These are phyloP conservation scores for Drosophila affinis DNA, from an alignment of 2,888 invertebrate genomes.

Conservation along the genomic window DNA sequence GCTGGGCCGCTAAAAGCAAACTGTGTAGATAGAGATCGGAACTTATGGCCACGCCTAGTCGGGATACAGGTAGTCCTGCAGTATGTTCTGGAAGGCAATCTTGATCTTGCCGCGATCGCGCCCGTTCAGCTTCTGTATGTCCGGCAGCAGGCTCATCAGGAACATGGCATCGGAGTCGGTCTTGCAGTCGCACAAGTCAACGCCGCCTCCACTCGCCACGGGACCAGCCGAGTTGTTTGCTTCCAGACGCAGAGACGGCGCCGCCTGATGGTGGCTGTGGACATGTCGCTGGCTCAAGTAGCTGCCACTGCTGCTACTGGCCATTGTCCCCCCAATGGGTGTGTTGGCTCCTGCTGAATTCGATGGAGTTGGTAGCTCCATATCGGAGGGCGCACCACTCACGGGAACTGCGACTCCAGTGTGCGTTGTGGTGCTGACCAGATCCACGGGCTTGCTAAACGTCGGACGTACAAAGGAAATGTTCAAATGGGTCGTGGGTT, in stretches of 20 bases:
- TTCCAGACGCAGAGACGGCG: conserved; percentile 55
- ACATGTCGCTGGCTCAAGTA: conserved; percentile 58
- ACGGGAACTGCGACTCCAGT: conserved; percentile 10
- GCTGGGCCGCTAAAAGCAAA: conserved; percentile 56
- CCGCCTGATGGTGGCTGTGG: conserved; percentile 55
- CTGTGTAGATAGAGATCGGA: conserved; percentile 56
- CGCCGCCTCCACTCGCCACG: conserved; percentile 26
- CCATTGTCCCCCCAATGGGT: conserved; percentile 18
- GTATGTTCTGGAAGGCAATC: conserved; percentile 82
- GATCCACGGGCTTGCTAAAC: conserved; percentile 73
- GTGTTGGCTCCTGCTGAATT: conserved; percentile 27
- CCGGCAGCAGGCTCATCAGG: conserved; percentile 82
- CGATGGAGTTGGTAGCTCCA: conserved; percentile 44
- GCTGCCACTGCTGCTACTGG: conserved; percentile 12
- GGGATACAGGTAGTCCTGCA: conserved; percentile 83
- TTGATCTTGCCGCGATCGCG: conserved; percentile 83
- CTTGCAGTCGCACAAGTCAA: conserved; percentile 82
- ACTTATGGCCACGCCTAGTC: conserved; percentile 68
- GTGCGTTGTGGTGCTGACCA: conserved; percentile 80
- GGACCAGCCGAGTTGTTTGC: conserved; percentile 40
- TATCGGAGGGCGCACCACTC: conserved; percentile 21
- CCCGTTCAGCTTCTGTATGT: conserved; percentile 82
- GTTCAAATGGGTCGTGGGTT: conserved; percentile 61
- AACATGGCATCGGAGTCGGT: conserved; percentile 84
- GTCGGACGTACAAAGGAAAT: conserved; percentile 81